These are phyloP conservation scores for Apostichopus japonicus DNA, from an alignment of 35 echinoderm and acorn worm genomes.

Conservation along the genomic window DNA sequence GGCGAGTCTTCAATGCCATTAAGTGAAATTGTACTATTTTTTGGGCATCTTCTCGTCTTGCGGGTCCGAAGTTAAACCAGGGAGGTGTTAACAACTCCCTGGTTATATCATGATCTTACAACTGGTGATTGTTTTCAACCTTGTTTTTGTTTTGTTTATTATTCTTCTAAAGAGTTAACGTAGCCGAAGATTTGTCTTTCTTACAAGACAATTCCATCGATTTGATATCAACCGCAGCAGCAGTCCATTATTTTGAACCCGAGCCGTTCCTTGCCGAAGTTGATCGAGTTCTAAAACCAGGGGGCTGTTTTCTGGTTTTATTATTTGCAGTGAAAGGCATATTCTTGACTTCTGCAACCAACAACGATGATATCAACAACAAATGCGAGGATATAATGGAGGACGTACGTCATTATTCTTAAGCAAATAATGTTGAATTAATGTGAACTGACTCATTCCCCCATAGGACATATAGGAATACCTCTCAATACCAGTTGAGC, in stretches of 20 bases:
- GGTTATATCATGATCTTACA: background rate
- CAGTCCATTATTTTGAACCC: slow-evolving; percentile 71
- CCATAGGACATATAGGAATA: too few species aligned
- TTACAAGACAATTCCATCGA: slow-evolving; percentile 35
- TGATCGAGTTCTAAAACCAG: slow-evolving; percentile 71
- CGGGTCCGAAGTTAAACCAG: too few species aligned
- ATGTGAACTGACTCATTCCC: too few species aligned
- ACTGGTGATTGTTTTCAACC: too few species aligned
- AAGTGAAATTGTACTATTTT: too few species aligned
- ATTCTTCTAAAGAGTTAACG: background rate
- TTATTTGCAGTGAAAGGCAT: background rate
- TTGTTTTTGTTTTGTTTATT: too few species aligned
- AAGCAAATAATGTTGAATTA: background rate
- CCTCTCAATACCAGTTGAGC: too few species aligned
- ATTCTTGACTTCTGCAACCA: background rate
- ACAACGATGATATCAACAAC: background rate
- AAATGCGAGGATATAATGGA: background rate
- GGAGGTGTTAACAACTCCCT: too few species aligned
- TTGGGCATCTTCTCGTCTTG: too few species aligned
- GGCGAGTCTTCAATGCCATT: too few species aligned
- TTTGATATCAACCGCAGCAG: slow-evolving; percentile 54
- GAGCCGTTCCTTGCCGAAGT: slow-evolving; percentile 63
- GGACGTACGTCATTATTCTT: background rate
- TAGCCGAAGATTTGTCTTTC: slow-evolving; percentile 5
- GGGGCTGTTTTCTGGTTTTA: slow-evolving; percentile 42